Evolutionary conservation across 2,888 invertebrate genomes (phyloP), one percentile per base, ranked within the genome.

Genomic region (Cephus nigrinus): DNA sequence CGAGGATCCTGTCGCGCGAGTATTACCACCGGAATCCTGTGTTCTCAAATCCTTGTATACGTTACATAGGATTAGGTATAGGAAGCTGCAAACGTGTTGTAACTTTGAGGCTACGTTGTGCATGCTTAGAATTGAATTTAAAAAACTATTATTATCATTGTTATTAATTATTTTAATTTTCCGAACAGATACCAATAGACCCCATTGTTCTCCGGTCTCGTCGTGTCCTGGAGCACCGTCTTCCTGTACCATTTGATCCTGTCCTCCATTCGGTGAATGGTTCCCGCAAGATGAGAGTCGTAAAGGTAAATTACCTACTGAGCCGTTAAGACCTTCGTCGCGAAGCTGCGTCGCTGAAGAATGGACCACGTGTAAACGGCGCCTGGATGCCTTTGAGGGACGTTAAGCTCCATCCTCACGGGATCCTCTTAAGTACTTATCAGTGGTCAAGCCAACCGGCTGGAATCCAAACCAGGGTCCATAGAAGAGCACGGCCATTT

Each of bases 251-350:
- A 79, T 80, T 77, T 74, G 79, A 80, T 80, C 75, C 76, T 72
- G 78, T 71, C 74, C 74, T 73, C 69, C 76, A 55, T 34, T 68
- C n/a, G n/a, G 55, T 68, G 79, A 78, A 80, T 79, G 77, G 80
- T 79, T 80, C 77, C 75, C 77, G 73, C 69, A 79, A 77, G 80
- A 80, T 80, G 68, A 40, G 77, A 72, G 76, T 77, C 80, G 79
- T 80, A 80, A 80, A 79, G 80, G 79, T 80, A 79, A 80, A 80
- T 80, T 79, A 55, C 80, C 80, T 73, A 75, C 80, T 80, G 80
- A 80, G 80, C 80, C 79, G 80, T 80, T 80, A 80, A 80, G 79
- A 80, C 80, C 80, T 73, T 55, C 55, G 55, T 55, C 55, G 55
- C 55, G 55, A 55, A 55, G 55, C 55, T 55, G 55, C 55, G 23